Base-by-base conservation (phyloP, 2,113 vertebrate genomes). In the Paraplagusia blochii region DNA sequence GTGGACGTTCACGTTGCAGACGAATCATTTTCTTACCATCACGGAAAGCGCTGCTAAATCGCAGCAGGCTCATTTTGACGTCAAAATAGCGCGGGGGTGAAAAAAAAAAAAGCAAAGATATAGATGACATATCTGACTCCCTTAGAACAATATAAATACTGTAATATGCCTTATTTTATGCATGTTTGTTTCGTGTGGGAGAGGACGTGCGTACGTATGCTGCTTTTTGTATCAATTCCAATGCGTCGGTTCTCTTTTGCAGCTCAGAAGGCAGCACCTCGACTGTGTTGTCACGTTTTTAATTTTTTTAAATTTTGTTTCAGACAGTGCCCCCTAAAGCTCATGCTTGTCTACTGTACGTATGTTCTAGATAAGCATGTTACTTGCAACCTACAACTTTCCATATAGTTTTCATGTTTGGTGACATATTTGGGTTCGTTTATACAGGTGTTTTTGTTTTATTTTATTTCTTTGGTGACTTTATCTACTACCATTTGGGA, bases 131-230 rank as follows among this genome's bases (percentile, higher is more conserved):
- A 84, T 74, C 44, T 75, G 77, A 74, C 67, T 61, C 63, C 50
- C 56, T 65, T 68, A 66, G 79, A 80, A 82, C 56, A 72, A 72
- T 83, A 80, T 81, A 77, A 74, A 85, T 80, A 79, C 63, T 85
- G 72, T 81, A 86, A 78, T 69, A 81, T 75, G 81, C 76, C 77
- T 81, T 85, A 81, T 83, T 86, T 88, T 84, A 80, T 86, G 80
- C 84, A 79, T 87, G 80, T 81, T 84, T 72, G 11, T 72, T 70
- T 60, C 74, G 69, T 79, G 80, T 83, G 69, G 70, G 74, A 74
- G 81, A 76, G 79, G 55, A 80, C 70, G 73, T 81, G 67, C 29
- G 69, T 66, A 58, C 58, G 75, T 82, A 76, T 58, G 58, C 48
- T 16, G 82, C 78, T 76, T 33, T 50, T 48, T 63, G 49, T 66